Percentiles rank a stretch among this genome's conserved stretches.
Evolutionary conservation across 2,113 vertebrate genomes (phyloP).

Genomic region (Notiomystis cincta): DNA sequence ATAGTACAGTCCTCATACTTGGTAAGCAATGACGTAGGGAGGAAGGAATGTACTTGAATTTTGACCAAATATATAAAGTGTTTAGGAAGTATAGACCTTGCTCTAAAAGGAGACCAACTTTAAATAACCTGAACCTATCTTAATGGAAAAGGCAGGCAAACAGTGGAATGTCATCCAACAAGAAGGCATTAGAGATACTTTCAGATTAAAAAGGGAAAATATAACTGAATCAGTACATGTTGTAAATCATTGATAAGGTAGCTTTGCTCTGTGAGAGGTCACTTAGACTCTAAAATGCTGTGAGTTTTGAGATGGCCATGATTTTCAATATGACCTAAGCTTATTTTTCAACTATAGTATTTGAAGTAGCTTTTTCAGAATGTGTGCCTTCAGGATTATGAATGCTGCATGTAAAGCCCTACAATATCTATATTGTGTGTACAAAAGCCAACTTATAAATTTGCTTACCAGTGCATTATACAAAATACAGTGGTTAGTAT

Average conservation of each 20-base stretch:
- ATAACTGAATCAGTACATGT: background rate
- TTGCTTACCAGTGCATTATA: background rate
- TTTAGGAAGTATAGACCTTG: background rate
- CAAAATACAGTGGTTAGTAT: background rate
- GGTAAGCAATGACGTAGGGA: background rate
- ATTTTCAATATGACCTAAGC: background rate
- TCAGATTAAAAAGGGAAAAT: background rate
- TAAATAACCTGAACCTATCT: background rate
- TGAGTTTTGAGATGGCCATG: background rate
- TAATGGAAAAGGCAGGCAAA: background rate
- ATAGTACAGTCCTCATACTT: background rate
- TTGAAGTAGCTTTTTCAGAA: background rate
- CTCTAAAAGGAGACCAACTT: background rate
- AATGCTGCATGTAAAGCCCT: background rate
- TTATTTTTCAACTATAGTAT: background rate
- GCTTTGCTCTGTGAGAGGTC: background rate
- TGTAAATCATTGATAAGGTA: background rate
- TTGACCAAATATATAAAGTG: background rate
- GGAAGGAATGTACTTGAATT: constrained; percentile 41
- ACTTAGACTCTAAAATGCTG: background rate
- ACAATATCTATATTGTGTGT: background rate
- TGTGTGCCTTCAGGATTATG: background rate
- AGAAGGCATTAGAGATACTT: background rate
- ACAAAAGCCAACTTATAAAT: background rate
- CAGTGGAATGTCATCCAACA: background rate